Evolutionary conservation across 30 jellyfish, hydroid and myxozoan genomes (phyloP), one percentile per base, ranked within the genome.

Genomic region (Hydra vulgaris): DNA sequence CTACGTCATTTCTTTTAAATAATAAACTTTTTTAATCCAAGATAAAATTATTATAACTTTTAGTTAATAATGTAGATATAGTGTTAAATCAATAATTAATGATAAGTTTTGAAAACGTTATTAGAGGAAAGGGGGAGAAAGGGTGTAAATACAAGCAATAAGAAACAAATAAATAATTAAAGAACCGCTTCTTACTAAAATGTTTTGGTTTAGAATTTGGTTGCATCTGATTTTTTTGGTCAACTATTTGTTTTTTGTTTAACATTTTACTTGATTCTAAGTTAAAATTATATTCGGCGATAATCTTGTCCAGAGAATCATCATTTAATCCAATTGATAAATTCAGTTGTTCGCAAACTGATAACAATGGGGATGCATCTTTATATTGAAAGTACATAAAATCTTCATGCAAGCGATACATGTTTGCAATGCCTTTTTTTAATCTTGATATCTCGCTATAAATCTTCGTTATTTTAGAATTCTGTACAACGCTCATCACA

Each of bases 401-500:
- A 18, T 27, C 23, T 24, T 78, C 85, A 53, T 52, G 54, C 0
- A 68, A 27, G 18, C 67, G 56, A 17, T 78, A 61, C 82, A 78
- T 24, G 19, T 40, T 24, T 22, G 66, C 77, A 26, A 78, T 21
- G 0, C 82, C 25, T n/a, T 78, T 54, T 78, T 78, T 27, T 66
- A 53, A 23, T 19, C 77, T 27, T n/a, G 54, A 1, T 22, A 24
- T 24, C 4, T 40, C 77, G 19, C 67, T 24, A 17, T 78, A 27
- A 18, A 78, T 66, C 77, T 0, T 78, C 25, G 56, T 21, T 0
- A 78, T 23, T 69, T 78, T 78, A 12, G 27, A 24, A 61, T 61
- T 76, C 21, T 18, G 21, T 22, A 78, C 85, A 53, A 78, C 85
- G 7, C 55, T 78, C 82, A 61, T 27, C 7, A 78, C 85, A 15